Evolutionary conservation across 1,140 invertebrate genomes (phyloP), one percentile per base, ranked within the genome.

Genomic region (Halyomorpha halys): DNA sequence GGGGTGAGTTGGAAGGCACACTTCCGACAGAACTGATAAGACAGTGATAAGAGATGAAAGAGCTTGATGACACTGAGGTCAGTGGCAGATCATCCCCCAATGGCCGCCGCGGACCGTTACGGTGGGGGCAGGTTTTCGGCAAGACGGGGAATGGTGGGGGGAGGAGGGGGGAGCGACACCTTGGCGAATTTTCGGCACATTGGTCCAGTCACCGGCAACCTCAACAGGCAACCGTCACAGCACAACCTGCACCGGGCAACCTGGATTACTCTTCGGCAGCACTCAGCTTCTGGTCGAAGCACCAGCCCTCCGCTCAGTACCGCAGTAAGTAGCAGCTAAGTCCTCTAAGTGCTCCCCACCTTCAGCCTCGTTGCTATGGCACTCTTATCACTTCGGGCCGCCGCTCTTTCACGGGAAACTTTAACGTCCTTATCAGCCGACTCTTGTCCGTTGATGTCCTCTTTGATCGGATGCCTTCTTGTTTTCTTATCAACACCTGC

Each of bases 181-280:
- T 62, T 45, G 61, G 44, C 61, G 61, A 49, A 27, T 23, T 23
- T 62, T 49, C 61, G 23, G 25, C 61, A 45, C 23, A 44, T n/a
- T 44, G 39, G 18, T 18, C 13, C 39, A 18, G 39, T 47, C 61
- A 18, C 61, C 59, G 54, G 54, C 54, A 27, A 23, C 19, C 23
- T 59, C 30, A n/a, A 18, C 4, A 18, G 54, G 19, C 54, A n/a
- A 27, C 19, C 34, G 11, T 23, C 15, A 45, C 18, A 45, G 45
- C 14, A 4, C 8, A 62, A 45, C 49, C 39, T 23, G 27, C 47
- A 27, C 18, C 59, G 18, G 34, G 34, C 59, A 63, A 21, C 47
- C 62, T 63, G 62, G 62, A 63, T 45, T 63, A 63, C 62, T 53
- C 62, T 15, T 23, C 62, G 16, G 62, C 62, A 27, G 62, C 62